Evolutionary conservation across 2,797 vertebrate genomes (phyloP), one percentile per base, ranked within the genome.

Genomic region (Corythornis leucogaster): DNA sequence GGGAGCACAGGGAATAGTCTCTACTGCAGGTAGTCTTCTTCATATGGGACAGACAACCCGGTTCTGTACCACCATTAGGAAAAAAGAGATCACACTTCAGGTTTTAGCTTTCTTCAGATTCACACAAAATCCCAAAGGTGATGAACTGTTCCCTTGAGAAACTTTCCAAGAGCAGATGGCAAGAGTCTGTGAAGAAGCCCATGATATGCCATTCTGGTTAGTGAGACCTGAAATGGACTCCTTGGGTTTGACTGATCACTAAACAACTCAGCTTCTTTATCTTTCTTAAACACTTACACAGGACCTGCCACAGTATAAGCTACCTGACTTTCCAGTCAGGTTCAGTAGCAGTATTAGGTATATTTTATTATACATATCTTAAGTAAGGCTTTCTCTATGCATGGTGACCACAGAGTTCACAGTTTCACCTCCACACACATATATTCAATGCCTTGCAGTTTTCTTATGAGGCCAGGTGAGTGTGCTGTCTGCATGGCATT

Each of bases 401-500:
- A 4, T 6, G 8, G 16, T 38, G 46, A 71, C 8, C 51, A 33
- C 83, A 21, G 15, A 5, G 5, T 70, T 88, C 48, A 54, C 5
- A 40, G 11, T 50, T 74, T 81, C 25, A 64, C 40, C 42, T 89
- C 57, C 50, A 68, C 30, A 69, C 11, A 74, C 6, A 9, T 6
- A 4, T 26, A 67, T 67, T 71, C 26, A 38, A 24, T 50, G 15
- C 18, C 78, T 61, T 94, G 94, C 50, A 94, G 82, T 94, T 96
- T 89, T 94, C 69, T 90, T 73, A 31, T 1, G 33, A 91, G 85
- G 73, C 95, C 95, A 96, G 93, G 58, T 96, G 94, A 94, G 95
- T 94, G 96, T 94, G 96, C 95, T 96, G 21, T 96, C 54, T 95
- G 88, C 95, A 88, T 90, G 94, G n/a, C 2, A 2, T 92, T 96